Conservation (phyloP, 2,113 vertebrate species). For the Rhinoderma darwinii region DNA sequence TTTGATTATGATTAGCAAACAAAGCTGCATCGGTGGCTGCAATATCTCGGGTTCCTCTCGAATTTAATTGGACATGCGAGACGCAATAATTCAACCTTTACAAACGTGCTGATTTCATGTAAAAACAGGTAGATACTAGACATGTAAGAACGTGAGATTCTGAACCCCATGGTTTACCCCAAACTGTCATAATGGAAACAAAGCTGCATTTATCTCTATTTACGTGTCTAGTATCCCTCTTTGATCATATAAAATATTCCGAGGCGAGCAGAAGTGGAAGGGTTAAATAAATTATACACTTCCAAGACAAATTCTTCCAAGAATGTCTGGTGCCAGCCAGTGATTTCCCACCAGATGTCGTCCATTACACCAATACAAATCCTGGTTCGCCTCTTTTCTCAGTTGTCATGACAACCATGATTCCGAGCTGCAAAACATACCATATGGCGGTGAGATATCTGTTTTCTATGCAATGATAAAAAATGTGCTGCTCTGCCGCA, state of each 20-base stretch:
- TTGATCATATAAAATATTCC: neutral
- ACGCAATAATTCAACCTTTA: too few species aligned
- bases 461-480: slow-evolving; percentile 61
- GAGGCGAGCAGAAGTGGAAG: neutral
- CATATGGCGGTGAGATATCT: slow-evolving; percentile 64
- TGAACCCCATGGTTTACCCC: neutral
- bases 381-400: slow-evolving; percentile 65
- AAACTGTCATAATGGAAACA: neutral
- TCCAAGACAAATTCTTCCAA: slow-evolving; percentile 64
- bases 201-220: neutral
- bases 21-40: too few species aligned
- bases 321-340: slow-evolving; percentile 59
- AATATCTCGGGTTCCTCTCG: neutral
- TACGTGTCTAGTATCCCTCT: neutral
- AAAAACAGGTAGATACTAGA: neutral
- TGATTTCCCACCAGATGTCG: slow-evolving; percentile 71
- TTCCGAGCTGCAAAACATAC: slow-evolving; percentile 70
- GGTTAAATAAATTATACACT: slow-evolving; percentile 46
- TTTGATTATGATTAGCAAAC: neutral
- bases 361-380: slow-evolving; percentile 67
- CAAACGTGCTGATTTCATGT: too few species aligned
- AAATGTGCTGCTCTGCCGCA: slow-evolving; percentile 58
- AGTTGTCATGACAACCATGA: slow-evolving; percentile 73
- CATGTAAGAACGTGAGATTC: neutral
- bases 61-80: too few species aligned